Percentiles rank a stretch among this genome's conserved stretches.
phyloP scores from a whole-genome alignment of 2,113 vertebrate genomes.

The Hippopotamus amphibius region DNA sequence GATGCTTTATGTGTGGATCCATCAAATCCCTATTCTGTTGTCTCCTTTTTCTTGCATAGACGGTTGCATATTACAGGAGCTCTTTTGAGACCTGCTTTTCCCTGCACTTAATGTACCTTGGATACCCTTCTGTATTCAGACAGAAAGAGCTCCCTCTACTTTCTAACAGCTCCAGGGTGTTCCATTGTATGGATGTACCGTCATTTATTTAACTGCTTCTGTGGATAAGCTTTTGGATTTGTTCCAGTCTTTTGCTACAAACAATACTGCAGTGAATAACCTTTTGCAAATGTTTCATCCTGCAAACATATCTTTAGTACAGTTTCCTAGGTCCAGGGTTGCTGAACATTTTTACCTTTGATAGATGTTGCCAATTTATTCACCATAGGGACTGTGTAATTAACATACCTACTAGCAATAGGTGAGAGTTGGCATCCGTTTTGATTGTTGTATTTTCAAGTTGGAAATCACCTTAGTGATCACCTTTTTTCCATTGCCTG shows the following conservation, averaged over 20 bases:
- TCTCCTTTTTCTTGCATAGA: neutral
- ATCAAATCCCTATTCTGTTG: neutral
- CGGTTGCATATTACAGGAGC: neutral
- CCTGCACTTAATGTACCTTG: neutral
- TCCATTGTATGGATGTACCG: neutral
- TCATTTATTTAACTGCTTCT: constrained; percentile 7
- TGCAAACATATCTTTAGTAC: neutral
- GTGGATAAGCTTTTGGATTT: neutral
- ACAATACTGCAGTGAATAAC: neutral
- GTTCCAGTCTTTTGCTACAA: constrained; percentile 16
- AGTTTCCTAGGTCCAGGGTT: neutral
- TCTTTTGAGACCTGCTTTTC: neutral
- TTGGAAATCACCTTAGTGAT: neutral
- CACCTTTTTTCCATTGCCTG: neutral
- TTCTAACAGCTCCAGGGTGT: neutral
- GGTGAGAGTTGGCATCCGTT: neutral
- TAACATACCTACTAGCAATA: neutral
- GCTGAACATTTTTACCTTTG: constrained; percentile 34
- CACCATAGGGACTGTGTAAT: neutral
- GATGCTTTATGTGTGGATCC: neutral
- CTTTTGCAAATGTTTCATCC: neutral
- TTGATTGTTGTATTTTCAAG: neutral
- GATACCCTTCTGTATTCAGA: neutral
- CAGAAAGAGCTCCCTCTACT: neutral
- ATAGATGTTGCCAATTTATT: neutral